Conservation (phyloP, 2,888 invertebrate species). For the Pemphredon lugubris region DNA sequence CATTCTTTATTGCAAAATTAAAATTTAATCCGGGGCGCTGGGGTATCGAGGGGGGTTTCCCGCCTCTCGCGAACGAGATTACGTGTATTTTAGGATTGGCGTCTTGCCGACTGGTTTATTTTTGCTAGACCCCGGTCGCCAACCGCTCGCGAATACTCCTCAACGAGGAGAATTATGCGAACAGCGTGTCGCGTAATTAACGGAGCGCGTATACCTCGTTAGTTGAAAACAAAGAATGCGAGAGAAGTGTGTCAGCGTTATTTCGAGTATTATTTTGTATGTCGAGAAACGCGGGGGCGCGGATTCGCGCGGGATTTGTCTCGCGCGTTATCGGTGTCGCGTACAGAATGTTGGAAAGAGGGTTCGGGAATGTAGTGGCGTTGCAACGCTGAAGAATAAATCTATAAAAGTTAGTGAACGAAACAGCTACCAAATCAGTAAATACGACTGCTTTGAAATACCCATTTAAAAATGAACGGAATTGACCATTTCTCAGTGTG, state of each 20-base stretch:
- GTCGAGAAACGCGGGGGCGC: background rate
- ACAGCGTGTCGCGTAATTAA: constrained; percentile 44
- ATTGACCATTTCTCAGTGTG: too few relatives aligned
- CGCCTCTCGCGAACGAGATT: constrained; percentile 67
- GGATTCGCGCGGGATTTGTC: too few relatives aligned
- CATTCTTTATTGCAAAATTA: constrained; percentile 80
- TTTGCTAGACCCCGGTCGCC: constrained; percentile 40
- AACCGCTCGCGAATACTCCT: constrained; percentile 30
- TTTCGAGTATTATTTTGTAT: background rate
- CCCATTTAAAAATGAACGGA: too few relatives aligned
- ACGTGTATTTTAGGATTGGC: constrained; percentile 74
- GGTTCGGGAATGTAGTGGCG: too few relatives aligned
- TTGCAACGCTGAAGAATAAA: too few relatives aligned
- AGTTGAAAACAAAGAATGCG: background rate
- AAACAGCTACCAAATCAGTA: too few relatives aligned
- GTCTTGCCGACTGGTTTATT: constrained; percentile 66
- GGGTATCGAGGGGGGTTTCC: constrained; percentile 54
- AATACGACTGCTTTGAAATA: too few relatives aligned
- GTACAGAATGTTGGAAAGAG: too few relatives aligned
- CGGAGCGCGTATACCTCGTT: background rate
- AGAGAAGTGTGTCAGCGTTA: background rate
- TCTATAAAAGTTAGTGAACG: too few relatives aligned
- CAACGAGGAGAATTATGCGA: constrained; percentile 33
- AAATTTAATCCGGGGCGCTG: constrained; percentile 77
- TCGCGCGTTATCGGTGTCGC: too few relatives aligned